Conservation (phyloP, 2,113 vertebrate genomes). For the Silurus glanis region DNA sequence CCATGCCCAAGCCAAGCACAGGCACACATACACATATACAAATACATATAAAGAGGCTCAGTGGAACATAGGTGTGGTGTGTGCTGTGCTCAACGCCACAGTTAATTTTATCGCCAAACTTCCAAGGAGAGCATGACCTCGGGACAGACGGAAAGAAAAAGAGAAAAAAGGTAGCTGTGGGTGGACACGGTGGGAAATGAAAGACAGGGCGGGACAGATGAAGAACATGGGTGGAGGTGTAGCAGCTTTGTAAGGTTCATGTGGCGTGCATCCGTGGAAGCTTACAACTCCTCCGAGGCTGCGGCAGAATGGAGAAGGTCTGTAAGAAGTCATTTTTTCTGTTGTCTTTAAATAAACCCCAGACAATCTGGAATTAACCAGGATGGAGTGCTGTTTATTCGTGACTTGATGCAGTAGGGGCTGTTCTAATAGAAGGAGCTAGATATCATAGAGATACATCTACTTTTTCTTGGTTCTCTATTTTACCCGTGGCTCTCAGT, state of each 20-base stretch:
- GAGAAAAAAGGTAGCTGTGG: constrained; percentile 45
- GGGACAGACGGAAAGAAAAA: constrained; percentile 41
- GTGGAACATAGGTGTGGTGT: constrained; percentile 59
- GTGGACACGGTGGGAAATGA: constrained; percentile 34
- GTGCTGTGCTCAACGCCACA: constrained; percentile 1
- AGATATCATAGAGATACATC: neutral
- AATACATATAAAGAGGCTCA: constrained; percentile 16
- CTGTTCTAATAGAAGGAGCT: constrained; percentile 33
- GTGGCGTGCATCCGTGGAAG: constrained; percentile 35
- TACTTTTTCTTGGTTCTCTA: constrained; percentile 2
- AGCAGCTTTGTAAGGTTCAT: constrained; percentile 32
- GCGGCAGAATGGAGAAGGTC: constrained; percentile 6
- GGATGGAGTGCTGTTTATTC: constrained; percentile 42
- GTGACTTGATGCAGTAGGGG: constrained; percentile 11
- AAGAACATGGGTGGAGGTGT: constrained; percentile 27
- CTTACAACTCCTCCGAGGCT: constrained; percentile 29
- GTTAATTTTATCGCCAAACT: constrained; percentile 57
- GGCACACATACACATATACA: neutral
- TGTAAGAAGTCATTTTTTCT: neutral
- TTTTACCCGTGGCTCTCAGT: constrained; percentile 5
- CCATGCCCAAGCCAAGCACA: constrained; percentile 43
- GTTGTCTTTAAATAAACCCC: constrained; percentile 28
- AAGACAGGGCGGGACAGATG: constrained; percentile 18
- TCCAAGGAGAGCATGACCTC: constrained; percentile 49
- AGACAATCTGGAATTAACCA: constrained; percentile 7